These are phyloP conservation scores for Capricornis sumatraensis DNA, from an alignment of 2,113 vertebrate genomes.

Conservation along the genomic window DNA sequence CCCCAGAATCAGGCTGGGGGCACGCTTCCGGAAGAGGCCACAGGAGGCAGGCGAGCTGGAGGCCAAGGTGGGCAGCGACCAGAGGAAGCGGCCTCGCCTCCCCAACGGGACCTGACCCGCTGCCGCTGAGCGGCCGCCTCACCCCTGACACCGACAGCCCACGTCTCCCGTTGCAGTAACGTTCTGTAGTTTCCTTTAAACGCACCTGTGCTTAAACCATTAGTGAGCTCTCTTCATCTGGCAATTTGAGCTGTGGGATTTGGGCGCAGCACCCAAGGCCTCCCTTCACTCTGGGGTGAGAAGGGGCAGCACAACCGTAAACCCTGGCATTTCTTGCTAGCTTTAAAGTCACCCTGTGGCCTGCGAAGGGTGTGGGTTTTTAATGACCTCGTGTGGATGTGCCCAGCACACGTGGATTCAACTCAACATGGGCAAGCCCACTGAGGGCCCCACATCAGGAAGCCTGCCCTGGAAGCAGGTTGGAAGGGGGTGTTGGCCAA, in stretches of 20 bases:
- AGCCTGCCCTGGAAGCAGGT: background rate
- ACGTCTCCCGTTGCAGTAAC: background rate
- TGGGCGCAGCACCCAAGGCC: background rate
- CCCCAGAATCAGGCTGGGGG: conserved; percentile 69
- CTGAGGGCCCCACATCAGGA: background rate
- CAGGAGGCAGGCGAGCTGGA: conserved; percentile 68
- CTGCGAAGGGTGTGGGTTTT: background rate
- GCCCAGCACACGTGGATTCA: fast-evolving
- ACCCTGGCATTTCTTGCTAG: background rate
- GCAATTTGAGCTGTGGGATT: background rate
- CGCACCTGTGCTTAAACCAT: conserved; percentile 28
- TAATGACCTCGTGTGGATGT: background rate
- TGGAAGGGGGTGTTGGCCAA: fast-evolving
- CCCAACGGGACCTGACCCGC: fast-evolving
- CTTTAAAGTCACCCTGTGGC: background rate
- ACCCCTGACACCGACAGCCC: background rate
- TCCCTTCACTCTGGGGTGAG: background rate
- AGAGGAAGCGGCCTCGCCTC: conserved; percentile 60
- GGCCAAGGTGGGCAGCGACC: conserved; percentile 53
- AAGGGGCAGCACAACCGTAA: background rate
- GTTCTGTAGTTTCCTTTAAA: conserved; percentile 57
- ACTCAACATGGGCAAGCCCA: background rate
- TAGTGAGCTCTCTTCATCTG: conserved; percentile 55
- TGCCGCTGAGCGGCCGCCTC: background rate
- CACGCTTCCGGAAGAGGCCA: conserved; percentile 80